These are phyloP conservation scores for Phymatocera aterrima DNA, from an alignment of 2,888 invertebrate species.

Conservation along the genomic window DNA sequence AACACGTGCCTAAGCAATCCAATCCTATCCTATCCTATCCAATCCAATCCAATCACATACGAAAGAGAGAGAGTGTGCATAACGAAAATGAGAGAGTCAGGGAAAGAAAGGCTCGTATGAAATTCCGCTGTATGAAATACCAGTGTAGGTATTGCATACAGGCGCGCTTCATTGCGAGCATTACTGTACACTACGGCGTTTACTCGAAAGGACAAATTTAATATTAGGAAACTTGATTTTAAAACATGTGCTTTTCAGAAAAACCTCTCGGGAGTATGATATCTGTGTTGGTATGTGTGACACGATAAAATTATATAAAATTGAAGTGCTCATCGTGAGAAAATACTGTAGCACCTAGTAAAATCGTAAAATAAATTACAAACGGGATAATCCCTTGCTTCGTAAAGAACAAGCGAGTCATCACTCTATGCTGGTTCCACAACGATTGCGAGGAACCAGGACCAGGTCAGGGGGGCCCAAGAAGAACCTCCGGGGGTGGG, in stretches of 20 bases:
- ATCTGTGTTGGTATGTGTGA: no score
- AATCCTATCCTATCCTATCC: no score
- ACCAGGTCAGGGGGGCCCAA: constrained; percentile 42
- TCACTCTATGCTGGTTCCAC: constrained; percentile 6
- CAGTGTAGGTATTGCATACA: background rate
- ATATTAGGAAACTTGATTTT: no score
- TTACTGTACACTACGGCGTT: no score
- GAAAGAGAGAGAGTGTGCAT: background rate
- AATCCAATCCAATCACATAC: background rate
- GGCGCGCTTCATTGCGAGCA: background rate
- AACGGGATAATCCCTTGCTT: background rate
- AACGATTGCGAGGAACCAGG: constrained; percentile 44
- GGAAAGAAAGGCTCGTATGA: constrained; percentile 2
- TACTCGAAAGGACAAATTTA: no score
- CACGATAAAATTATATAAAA: no score
- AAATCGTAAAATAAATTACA: no score
- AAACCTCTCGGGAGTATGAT: no score
- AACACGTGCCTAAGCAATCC: constrained; percentile 19
- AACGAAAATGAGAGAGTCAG: constrained; percentile 5
- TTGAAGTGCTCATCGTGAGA: no score
- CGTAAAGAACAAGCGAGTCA: constrained; percentile 6
- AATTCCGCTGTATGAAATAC: background rate
- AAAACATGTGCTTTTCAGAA: no score
- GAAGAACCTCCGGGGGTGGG: constrained; percentile 58
- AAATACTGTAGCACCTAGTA: no score